Evolutionary conservation across 2,113 vertebrate species (phyloP), one percentile per base, ranked within the genome.

Genomic region (Cranoglanis bouderius): DNA sequence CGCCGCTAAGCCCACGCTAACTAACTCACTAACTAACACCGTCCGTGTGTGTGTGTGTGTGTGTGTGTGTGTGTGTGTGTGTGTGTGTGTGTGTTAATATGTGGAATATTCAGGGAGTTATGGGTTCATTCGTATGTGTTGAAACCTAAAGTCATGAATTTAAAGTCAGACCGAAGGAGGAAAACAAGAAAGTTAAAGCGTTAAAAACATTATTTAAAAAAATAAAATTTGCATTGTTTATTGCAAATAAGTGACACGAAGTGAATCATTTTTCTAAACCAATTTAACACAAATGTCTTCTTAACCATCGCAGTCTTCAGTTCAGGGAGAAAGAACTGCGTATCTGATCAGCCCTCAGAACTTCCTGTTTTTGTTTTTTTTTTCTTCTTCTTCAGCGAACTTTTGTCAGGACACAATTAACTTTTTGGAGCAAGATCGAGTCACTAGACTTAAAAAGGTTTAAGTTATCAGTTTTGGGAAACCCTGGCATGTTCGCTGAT

Each of bases 1-100:
- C 74, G 82, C 72, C 32, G 35, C 43, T 78, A 78, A 82, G 46
- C 65, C 80, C 43, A 87, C 59, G 51, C 72, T 84, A 87, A 90
- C 78, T 65, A 63, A n/a, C 80, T 46, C 38, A 74, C 82, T 84
- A 51, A 38, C 82, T 84, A 61, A 38, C 78, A 35, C 5, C 5
- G 21, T 49, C 38, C 67, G 59, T 63, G 59, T 83, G 35, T 83
- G 81, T 83, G 74, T 77, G 74, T 29, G 75, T 78, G 75, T 77
- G 40, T 78, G 75, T 78, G 75, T n/a, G 75, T 78, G 29, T 29
- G n/a, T 43, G 81, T 82, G 40, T 29, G 35, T 74, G 70, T 74
- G 35, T 74, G 70, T 74, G 77, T 32, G 78, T 82, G 51, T 35
- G n/a, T 82, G 80, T 82, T 82, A 82, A 82, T 35, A 35, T 57